Evolutionary conservation across 2,888 invertebrate species (phyloP), one percentile per base, ranked within the genome.

Genomic region (Adineta ricciae): DNA sequence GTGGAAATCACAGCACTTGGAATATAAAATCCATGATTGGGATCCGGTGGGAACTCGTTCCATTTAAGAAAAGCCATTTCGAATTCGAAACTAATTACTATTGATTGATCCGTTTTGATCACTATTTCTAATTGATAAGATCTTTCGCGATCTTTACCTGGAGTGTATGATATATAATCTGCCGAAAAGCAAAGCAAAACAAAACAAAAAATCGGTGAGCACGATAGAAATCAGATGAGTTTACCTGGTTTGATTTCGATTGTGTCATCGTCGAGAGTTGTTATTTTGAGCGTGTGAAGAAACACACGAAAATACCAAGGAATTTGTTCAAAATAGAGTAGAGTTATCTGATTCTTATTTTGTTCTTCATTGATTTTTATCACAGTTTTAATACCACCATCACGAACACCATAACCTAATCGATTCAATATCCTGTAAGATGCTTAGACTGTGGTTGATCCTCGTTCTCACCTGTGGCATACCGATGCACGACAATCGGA

Each of bases 21-120:
- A 88, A 97, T 93, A 89, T 97, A 96, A 91, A 98, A 97, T 0
- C 99, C 99, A 91, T 98, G 97, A 92, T 97, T 97, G 0, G 99
- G 97, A 93, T 99, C 99, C 0, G 99, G 99, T 24, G 98, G 99
- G 91, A 99, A 99, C 90, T 99, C 98, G 88, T 96, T 95, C 96
- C 98, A 97, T 91, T 97, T 97, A 9, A 97, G 92, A 89, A 97
- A 95, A n/a, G 95, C 94, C 91, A 95, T 95, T 90, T 97, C 96
- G 91, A 97, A 96, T 89, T 96, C 94, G 87, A 96, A 93, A 16
- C 94, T 94, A 84, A 97, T 92, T 56, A 41, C 27, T 4, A 85
- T 50, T 49, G 83, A 83, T 41, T 93, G 0, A 16, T 96, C 95
- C 86, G 97, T 90, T 87, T 92, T 92, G 78, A 97, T 91, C 1